Conservation (phyloP, 2,888 invertebrate species). For the Myathropa florea region DNA sequence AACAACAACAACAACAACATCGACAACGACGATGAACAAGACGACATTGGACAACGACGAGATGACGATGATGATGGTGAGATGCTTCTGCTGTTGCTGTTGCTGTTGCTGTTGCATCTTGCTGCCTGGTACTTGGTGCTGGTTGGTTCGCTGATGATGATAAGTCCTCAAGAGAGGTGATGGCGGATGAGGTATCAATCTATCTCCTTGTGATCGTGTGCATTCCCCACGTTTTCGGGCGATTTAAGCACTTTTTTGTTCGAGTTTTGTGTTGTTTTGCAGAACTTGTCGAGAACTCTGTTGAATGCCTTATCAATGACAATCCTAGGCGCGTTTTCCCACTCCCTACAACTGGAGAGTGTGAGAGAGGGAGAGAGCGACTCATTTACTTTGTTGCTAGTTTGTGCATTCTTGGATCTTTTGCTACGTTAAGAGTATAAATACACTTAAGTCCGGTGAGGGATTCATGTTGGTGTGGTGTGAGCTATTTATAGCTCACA, state of each 20-base stretch:
- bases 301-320: slow-evolving; percentile 33
- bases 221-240: slow-evolving; percentile 51
- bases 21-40: slow-evolving; percentile 21
- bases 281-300: slow-evolving; percentile 4
- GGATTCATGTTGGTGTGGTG: not conserved
- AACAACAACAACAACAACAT: slow-evolving; percentile 19
- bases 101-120: not conserved
- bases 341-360: not conserved
- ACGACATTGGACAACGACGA: slow-evolving; percentile 20
- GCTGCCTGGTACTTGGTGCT: not conserved
- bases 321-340: slow-evolving; percentile 10
- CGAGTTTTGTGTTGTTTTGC: slow-evolving; percentile 9
- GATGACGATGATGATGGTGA: slow-evolving; percentile 20
- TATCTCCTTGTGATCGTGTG: slow-evolving; percentile 48
- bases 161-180: slow-evolving; percentile 37
- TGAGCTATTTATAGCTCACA: not conserved
- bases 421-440: not conserved
- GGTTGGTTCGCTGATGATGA: slow-evolving; percentile 43
- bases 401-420: no score
- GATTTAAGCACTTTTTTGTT: slow-evolving; percentile 33
- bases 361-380: not conserved
- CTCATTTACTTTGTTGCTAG: no score
- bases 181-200: slow-evolving; percentile 43
- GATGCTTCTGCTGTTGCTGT: not conserved
- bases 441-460: not conserved